phyloP scores from a whole-genome alignment of 2,888 invertebrate species.

The Clivina fossor region DNA sequence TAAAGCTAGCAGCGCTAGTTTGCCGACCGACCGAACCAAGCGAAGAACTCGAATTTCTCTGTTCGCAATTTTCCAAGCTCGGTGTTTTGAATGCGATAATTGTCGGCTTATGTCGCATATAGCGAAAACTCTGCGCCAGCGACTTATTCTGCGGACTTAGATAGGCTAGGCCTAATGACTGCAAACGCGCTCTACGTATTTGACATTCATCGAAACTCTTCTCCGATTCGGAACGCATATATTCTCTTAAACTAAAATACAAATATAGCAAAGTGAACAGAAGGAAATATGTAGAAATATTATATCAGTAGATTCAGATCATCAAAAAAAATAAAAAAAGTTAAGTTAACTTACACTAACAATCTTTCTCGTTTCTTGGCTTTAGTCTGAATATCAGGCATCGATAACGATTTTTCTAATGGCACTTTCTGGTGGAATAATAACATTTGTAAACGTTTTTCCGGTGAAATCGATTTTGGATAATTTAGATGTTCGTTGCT shows the following conservation, averaged over 20 bases:
- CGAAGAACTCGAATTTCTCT: constrained; percentile 59
- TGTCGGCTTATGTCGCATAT: constrained; percentile 86
- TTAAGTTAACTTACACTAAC: constrained; percentile 65
- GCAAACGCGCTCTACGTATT: constrained; percentile 63
- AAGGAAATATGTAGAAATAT: neutral
- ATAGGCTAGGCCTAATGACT: constrained; percentile 68
- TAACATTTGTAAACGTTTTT: constrained; percentile 57
- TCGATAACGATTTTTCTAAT: constrained; percentile 77
- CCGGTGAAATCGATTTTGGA: constrained; percentile 39
- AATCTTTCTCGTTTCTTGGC: constrained; percentile 70
- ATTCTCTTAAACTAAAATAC: constrained; percentile 66
- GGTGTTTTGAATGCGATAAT: constrained; percentile 87
- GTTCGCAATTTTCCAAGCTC: constrained; percentile 70
- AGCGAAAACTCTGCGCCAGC: constrained; percentile 83
- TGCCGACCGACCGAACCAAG: constrained; percentile 54
- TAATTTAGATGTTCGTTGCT: constrained; percentile 44
- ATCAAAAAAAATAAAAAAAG: constrained; percentile 4
- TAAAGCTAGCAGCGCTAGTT: constrained; percentile 46
- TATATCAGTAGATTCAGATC: neutral
- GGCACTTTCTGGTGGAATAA: constrained; percentile 58
- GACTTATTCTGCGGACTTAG: constrained; percentile 77
- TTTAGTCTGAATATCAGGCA: constrained; percentile 81
- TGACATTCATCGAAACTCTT: constrained; percentile 71
- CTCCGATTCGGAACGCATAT: constrained; percentile 78
- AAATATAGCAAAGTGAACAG: neutral